phyloP scores from a whole-genome alignment of 2,113 vertebrate species.

The Hyla sarda region DNA sequence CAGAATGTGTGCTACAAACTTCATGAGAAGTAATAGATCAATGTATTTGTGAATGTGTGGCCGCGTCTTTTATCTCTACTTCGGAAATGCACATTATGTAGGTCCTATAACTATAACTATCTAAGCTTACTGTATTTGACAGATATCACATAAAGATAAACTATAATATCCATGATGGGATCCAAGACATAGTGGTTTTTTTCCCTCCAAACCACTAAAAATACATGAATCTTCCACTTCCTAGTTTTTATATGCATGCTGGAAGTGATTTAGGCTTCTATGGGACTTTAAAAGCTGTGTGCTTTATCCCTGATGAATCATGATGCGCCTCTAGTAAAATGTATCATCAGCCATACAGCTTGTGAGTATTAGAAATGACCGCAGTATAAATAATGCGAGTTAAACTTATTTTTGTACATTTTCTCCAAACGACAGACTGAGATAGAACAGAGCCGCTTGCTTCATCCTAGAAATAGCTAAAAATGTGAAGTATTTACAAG shows the following conservation, averaged over 20 bases:
- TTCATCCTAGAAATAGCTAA: slow-evolving; percentile 52
- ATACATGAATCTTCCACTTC: background rate
- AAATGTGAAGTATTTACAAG: slow-evolving; percentile 57
- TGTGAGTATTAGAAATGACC: slow-evolving; percentile 14
- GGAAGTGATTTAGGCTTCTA: slow-evolving; percentile 20
- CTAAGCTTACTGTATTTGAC: background rate
- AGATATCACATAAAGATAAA: background rate
- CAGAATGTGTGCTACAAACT: too few relatives aligned
- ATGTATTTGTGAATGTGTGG: too few relatives aligned
- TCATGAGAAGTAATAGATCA: too few relatives aligned
- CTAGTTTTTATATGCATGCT: background rate
- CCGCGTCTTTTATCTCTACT: too few relatives aligned
- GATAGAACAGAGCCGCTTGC: slow-evolving; percentile 36
- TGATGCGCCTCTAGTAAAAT: slow-evolving; percentile 12
- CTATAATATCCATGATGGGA: background rate
- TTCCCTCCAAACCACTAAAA: background rate
- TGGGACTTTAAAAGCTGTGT: slow-evolving; percentile 12
- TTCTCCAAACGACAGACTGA: slow-evolving; percentile 40
- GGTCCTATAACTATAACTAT: background rate
- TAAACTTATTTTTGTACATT: slow-evolving; percentile 48
- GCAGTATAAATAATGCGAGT: slow-evolving; percentile 31
- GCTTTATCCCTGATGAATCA: slow-evolving; percentile 35
- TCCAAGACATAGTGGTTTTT: background rate
- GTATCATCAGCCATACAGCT: background rate
- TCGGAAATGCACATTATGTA: background rate